phyloP scores from a whole-genome alignment of 2,888 invertebrate genomes.

The Dermolepida albohirtum region DNA sequence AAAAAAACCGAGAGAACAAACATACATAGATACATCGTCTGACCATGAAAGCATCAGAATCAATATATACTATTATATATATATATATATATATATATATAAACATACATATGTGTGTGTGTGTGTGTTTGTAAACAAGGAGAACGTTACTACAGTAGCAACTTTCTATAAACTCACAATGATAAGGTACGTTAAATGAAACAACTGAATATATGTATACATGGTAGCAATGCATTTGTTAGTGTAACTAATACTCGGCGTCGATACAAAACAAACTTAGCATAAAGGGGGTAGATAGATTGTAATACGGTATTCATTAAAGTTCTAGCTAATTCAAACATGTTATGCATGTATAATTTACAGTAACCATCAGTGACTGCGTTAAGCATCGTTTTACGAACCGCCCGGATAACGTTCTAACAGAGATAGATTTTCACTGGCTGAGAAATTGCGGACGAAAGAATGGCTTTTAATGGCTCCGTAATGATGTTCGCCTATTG shows the following conservation, averaged over 20 bases:
- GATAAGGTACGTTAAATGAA: conserved; percentile 3
- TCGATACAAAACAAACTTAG: conserved; percentile 24
- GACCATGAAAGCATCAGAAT: too few relatives aligned
- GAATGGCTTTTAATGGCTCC: too few relatives aligned
- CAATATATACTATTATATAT: too few relatives aligned
- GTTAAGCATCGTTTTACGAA: background rate
- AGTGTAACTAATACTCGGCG: conserved; percentile 13
- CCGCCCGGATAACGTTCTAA: background rate
- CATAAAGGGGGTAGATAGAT: background rate
- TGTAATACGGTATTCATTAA: conserved; percentile 4
- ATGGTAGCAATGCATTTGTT: conserved; percentile 4
- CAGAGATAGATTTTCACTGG: too few relatives aligned
- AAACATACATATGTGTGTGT: too few relatives aligned
- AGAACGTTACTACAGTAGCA: background rate
- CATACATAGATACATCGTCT: too few relatives aligned
- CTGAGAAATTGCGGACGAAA: too few relatives aligned
- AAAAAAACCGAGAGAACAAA: too few relatives aligned
- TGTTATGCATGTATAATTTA: conserved; percentile 1
- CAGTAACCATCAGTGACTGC: background rate
- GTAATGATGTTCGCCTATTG: too few relatives aligned
- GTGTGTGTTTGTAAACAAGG: too few relatives aligned
- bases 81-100: too few relatives aligned
- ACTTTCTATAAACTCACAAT: conserved; percentile 1
- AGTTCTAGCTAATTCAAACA: conserved; percentile 2
- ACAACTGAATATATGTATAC: conserved; percentile 2